Conservation (phyloP, 2,888 invertebrate species). For the Papilio demoleus region DNA sequence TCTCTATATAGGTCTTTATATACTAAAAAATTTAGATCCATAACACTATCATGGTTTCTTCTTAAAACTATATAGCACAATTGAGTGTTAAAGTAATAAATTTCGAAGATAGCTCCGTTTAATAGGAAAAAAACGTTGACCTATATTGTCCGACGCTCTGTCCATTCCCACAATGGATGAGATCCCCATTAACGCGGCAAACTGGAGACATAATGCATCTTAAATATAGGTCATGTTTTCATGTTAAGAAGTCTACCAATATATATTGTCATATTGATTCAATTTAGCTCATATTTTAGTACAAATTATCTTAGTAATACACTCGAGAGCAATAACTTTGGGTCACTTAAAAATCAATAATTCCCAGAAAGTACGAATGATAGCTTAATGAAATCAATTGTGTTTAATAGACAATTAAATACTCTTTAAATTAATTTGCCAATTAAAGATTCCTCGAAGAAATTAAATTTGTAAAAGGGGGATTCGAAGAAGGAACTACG, state of each 20-base stretch:
- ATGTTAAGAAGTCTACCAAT: background rate
- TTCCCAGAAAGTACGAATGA: no score
- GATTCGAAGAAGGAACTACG: background rate
- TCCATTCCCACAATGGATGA: constrained; percentile 32
- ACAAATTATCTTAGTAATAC: no score
- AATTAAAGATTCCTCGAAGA: no score
- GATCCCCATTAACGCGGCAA: constrained; percentile 23
- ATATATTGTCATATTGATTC: background rate
- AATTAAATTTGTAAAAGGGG: no score
- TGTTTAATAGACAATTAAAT: no score
- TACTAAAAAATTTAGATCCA: no score
- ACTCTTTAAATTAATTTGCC: no score
- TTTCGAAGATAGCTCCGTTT: constrained; percentile 2
- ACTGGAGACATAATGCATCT: constrained; percentile 11
- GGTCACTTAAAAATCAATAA: no score
- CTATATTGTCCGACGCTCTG: constrained; percentile 24
- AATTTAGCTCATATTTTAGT: no score
- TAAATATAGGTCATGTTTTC: background rate
- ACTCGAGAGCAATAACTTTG: no score
- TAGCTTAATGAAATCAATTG: no score
- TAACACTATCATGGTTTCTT: background rate
- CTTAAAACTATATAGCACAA: background rate
- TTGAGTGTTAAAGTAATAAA: constrained; percentile 5
- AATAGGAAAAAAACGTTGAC: constrained; percentile 13
- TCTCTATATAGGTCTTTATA: no score